Evolutionary conservation across 2,888 invertebrate species (phyloP), one percentile per base, ranked within the genome.

Genomic region (Cylindroiulus punctatus): DNA sequence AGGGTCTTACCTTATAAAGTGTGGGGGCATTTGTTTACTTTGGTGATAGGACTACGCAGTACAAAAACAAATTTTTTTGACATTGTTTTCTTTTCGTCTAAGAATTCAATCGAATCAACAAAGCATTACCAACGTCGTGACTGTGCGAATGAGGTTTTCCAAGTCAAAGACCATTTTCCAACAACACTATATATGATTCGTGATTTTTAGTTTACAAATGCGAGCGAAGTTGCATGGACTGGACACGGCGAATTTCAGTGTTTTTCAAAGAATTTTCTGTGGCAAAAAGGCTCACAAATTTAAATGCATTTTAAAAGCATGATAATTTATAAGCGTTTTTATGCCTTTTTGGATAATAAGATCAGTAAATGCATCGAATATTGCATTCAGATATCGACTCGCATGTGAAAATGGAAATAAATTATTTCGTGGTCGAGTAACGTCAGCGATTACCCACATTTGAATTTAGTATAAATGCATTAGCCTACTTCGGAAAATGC

Each of bases 31-130:
- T 65, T 65, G 65, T 65, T 65, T 65, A 65, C 26, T 65, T 65
- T 65, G 65, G 65, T 65, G 65, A 65, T 65, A 65, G 65, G 22
- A 26, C 65, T 65, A 26, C 65, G 12, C 26, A n/a, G 65, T 65
- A 65, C 65, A 65, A 65, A 65, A 65, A 65, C 65, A 65, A 7
- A 65, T 65, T 65, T 65, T 57, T 65, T 65, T 26, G 10, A 65
- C 65, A 65, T 65, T 65, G 65, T 65, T 65, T 65, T 65, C 65
- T 65, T 65, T 65, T 26, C 65, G 65, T 26, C 65, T 65, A 65
- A 65, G 65, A 65, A 65, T 65, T 65, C 65, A 65, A 65, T 65
- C 65, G 65, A 65, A 65, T 65, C 65, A 65, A 65, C 65, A 65
- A 65, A 65, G 65, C 65, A 65, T 65, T 65, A 65, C 65, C 8